phyloP scores from a whole-genome alignment of 1,140 invertebrate genomes.

The Notospermus geniculatus region DNA sequence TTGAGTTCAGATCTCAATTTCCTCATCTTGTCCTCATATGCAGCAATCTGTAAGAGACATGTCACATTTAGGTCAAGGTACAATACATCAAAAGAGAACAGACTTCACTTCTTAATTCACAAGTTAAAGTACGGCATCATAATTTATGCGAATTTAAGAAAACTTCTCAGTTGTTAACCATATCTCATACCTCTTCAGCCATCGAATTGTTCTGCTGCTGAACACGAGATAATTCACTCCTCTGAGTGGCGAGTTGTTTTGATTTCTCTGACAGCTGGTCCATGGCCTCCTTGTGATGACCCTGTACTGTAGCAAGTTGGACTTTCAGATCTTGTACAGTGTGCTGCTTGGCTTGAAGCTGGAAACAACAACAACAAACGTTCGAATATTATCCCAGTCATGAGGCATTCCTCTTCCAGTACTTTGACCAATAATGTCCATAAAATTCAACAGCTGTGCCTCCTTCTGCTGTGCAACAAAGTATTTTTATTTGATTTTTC shows the following conservation, averaged over 20 bases:
- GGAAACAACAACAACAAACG: not conserved
- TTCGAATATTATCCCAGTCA: too few species aligned
- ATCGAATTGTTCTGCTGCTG: conserved; percentile 45
- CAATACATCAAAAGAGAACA: too few species aligned
- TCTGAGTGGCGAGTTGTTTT: conserved; percentile 41
- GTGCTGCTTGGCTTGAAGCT: conserved; percentile 29
- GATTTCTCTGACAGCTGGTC: conserved; percentile 49
- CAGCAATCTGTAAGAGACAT: conserved; percentile 43
- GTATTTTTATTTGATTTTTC: too few species aligned
- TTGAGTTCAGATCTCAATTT: conserved; percentile 44
- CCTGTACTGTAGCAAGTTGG: conserved; percentile 52
- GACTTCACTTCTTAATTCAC: too few species aligned
- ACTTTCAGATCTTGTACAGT: conserved; percentile 47
- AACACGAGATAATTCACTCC: conserved; percentile 40
- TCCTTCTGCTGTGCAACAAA: too few species aligned
- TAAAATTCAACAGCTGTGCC: too few species aligned
- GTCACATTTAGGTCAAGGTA: not conserved
- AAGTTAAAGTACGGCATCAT: too few species aligned
- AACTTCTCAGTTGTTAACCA: too few species aligned
- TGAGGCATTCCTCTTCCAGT: too few species aligned
- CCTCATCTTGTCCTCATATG: conserved; percentile 50
- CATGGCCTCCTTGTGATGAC: conserved; percentile 53
- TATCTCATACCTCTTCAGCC: conserved; percentile 45
- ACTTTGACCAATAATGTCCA: too few species aligned
- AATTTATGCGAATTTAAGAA: too few species aligned